These are phyloP conservation scores for Amiota mariae DNA, from an alignment of 2,888 invertebrate genomes.

Conservation along the genomic window DNA sequence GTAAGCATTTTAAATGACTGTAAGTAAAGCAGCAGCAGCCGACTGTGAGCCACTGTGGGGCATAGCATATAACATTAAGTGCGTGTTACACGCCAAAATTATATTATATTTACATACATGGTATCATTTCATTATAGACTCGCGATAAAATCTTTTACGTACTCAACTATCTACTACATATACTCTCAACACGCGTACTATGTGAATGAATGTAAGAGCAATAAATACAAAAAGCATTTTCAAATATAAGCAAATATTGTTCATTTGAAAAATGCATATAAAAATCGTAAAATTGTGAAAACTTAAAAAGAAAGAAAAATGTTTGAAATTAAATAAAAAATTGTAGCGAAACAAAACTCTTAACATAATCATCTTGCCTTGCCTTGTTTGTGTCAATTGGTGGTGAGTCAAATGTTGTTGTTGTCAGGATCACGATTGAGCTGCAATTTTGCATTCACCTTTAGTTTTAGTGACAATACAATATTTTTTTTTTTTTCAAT, in stretches of 20 bases:
- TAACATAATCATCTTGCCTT: no score
- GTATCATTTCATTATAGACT: no score
- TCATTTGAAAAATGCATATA: constrained; percentile 20
- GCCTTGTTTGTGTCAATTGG: no score
- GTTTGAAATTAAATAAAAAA: constrained; percentile 41
- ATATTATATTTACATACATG: background rate
- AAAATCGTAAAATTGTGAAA: background rate
- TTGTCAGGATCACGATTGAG: no score
- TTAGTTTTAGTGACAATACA: no score
- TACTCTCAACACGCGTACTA: no score
- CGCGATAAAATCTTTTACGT: no score
- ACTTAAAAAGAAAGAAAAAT: constrained; percentile 25
- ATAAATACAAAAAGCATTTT: constrained; percentile 16
- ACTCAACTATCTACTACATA: no score
- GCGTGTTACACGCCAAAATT: background rate
- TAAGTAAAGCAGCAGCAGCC: constrained; percentile 1
- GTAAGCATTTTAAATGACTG: constrained; percentile 18
- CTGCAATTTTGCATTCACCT: no score
- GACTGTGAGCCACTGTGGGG: background rate
- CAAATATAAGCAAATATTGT: background rate
- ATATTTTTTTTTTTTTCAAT: no score
- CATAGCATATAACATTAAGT: constrained; percentile 2
- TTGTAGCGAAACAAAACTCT: constrained; percentile 7
- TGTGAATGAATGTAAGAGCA: constrained; percentile 1
- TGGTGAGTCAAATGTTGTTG: no score